Conservation (phyloP, 2,888 invertebrate species). For the Stenolophus ochropezus region DNA sequence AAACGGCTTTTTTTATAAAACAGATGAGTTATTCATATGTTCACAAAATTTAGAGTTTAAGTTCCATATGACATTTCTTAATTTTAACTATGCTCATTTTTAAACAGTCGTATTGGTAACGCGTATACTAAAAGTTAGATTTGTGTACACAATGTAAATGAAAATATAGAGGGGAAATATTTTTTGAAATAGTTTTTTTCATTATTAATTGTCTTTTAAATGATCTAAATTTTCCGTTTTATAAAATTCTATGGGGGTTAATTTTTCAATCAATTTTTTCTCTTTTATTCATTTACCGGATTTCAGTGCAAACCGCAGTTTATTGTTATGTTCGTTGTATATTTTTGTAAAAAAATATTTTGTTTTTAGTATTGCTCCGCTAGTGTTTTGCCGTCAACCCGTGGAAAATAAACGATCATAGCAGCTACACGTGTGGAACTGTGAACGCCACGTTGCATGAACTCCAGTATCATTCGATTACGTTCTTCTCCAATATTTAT, state of each 20-base stretch:
- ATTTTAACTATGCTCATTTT: too few relatives aligned
- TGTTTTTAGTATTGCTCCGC: background rate
- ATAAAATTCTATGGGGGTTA: background rate
- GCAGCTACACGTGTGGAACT: background rate
- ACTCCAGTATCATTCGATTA: slow-evolving; percentile 14
- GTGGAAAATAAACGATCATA: slow-evolving; percentile 13
- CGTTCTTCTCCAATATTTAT: slow-evolving; percentile 8
- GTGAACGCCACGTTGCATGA: background rate
- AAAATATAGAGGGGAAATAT: too few relatives aligned
- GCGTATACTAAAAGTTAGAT: too few relatives aligned
- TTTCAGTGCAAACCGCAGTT: background rate
- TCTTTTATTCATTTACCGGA: background rate
- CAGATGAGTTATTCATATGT: too few relatives aligned
- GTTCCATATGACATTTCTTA: too few relatives aligned
- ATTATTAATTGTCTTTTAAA: too few relatives aligned
- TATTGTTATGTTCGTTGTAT: background rate
- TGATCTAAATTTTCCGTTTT: too few relatives aligned
- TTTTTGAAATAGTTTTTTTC: too few relatives aligned
- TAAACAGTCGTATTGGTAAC: too few relatives aligned
- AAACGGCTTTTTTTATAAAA: too few relatives aligned
- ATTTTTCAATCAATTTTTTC: background rate
- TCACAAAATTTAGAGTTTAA: too few relatives aligned
- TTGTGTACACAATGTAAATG: too few relatives aligned
- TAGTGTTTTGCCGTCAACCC: background rate
- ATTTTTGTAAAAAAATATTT: background rate